phyloP scores from a whole-genome alignment of 2,113 vertebrate genomes.

The Cyprinus carpio region DNA sequence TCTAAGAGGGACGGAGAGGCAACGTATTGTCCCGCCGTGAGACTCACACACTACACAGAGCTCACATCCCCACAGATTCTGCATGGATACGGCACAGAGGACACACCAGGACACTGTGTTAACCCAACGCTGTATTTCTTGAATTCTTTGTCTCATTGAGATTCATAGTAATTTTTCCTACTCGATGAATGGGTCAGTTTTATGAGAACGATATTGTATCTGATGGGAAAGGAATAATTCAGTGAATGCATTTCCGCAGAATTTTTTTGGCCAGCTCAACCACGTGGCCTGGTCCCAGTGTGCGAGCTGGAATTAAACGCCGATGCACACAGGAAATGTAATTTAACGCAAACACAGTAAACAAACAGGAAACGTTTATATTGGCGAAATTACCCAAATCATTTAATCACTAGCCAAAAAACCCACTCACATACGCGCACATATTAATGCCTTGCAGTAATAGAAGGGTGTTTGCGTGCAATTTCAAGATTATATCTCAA shows the following conservation, averaged over 20 bases:
- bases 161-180: not conserved
- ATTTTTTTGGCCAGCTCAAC: not conserved
- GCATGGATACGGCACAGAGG: not conserved
- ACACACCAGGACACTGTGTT: not conserved
- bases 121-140: not conserved
- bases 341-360: constrained; percentile 4
- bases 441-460: not conserved
- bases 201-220: not conserved
- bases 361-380: constrained; percentile 30
- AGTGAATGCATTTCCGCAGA: constrained; percentile 2
- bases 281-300: not conserved
- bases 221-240: constrained; percentile 18
- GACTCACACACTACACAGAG: not conserved
- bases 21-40: not conserved
- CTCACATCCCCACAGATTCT: not conserved
- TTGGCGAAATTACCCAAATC: constrained; percentile 19
- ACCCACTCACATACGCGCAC: not conserved
- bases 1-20: not conserved
- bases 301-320: constrained; percentile 16
- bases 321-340: not conserved
- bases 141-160: not conserved
- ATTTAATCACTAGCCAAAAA: not conserved
- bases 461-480: not conserved
- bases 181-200: not conserved
- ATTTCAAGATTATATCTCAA: not conserved